Evolutionary conservation across 2,888 invertebrate species (phyloP).

Genomic region (Crossocerus cetratus): DNA sequence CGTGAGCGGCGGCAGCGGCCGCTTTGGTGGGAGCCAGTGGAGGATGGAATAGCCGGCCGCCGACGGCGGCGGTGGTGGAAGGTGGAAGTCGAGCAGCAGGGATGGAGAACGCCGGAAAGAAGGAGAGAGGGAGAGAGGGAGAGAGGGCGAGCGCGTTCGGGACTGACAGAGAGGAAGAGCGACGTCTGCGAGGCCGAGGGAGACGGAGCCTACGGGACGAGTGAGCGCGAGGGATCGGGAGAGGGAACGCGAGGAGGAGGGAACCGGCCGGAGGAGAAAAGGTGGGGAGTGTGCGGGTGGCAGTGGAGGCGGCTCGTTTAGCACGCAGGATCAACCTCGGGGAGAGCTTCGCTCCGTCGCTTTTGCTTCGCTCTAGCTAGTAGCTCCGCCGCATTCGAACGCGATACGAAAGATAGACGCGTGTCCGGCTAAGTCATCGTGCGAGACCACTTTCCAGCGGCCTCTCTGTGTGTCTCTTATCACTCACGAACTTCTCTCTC

Average conservation of each 20-base stretch:
- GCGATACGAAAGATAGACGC: slow-evolving; percentile 44
- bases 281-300: slow-evolving; percentile 25
- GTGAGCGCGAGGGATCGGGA: slow-evolving; percentile 45
- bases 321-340: slow-evolving; percentile 71
- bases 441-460: slow-evolving; percentile 10
- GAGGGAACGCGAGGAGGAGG: slow-evolving; percentile 14
- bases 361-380: slow-evolving; percentile 53
- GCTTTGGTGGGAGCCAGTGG: slow-evolving; percentile 18
- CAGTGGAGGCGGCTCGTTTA: slow-evolving; percentile 67
- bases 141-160: slow-evolving; percentile 9
- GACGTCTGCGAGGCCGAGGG: not conserved
- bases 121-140: slow-evolving; percentile 20
- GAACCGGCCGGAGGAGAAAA: not conserved
- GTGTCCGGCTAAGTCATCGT: slow-evolving; percentile 23
- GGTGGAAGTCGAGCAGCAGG: slow-evolving; percentile 29
- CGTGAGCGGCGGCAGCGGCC: slow-evolving; percentile 34
- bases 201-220: not conserved
- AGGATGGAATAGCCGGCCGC: slow-evolving; percentile 34
- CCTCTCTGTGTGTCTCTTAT: slow-evolving; percentile 6
- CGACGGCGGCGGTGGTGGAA: slow-evolving; percentile 19
- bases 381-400: slow-evolving; percentile 59
- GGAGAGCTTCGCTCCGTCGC: slow-evolving; percentile 57
- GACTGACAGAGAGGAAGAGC: slow-evolving; percentile 11
- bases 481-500: not conserved
- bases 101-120: slow-evolving; percentile 4